Evolutionary conservation across 2,888 invertebrate species (phyloP).

Genomic region (Ophion costatus): DNA sequence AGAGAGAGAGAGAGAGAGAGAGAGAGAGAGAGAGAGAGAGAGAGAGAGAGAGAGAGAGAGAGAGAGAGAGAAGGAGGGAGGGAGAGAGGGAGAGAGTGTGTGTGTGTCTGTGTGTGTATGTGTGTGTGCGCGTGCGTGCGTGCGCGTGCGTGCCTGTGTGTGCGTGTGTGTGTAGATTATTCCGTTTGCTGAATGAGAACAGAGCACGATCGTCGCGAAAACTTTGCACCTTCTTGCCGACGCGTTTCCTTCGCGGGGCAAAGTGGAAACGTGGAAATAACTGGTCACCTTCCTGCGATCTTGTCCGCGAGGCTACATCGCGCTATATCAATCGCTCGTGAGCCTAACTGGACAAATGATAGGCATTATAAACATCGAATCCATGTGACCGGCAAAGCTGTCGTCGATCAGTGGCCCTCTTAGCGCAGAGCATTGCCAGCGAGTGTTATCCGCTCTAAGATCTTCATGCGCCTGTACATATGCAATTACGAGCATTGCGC

Average conservation of each 20-base stretch:
- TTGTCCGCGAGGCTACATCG: conserved; percentile 39
- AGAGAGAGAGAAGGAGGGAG: no score
- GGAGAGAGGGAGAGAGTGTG: background rate
- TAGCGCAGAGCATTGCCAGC: conserved; percentile 51
- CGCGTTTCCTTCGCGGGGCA: conserved; percentile 43
- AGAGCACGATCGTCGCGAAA: conserved; percentile 37
- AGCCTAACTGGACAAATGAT: conserved; percentile 59
- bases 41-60: no score
- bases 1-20: no score
- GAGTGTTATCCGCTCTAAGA: conserved; percentile 55
- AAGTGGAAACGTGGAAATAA: conserved; percentile 54
- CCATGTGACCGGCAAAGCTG: conserved; percentile 55
- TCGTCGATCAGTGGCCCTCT: conserved; percentile 60
- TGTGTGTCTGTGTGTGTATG: background rate
- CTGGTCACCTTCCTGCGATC: conserved; percentile 38
- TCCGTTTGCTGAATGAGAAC: conserved; percentile 30
- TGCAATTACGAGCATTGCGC: background rate
- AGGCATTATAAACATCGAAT: conserved; percentile 51
- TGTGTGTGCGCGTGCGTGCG: no score
- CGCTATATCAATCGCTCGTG: conserved; percentile 58
- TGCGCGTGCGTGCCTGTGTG: no score
- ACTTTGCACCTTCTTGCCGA: conserved; percentile 39
- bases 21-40: no score
- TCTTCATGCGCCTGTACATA: conserved; percentile 44
- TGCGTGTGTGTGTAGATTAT: background rate